Percentiles rank a stretch among this genome's conserved stretches.
Conservation (phyloP, 2,113 vertebrate species). For the Rattus norvegicus region DNA sequence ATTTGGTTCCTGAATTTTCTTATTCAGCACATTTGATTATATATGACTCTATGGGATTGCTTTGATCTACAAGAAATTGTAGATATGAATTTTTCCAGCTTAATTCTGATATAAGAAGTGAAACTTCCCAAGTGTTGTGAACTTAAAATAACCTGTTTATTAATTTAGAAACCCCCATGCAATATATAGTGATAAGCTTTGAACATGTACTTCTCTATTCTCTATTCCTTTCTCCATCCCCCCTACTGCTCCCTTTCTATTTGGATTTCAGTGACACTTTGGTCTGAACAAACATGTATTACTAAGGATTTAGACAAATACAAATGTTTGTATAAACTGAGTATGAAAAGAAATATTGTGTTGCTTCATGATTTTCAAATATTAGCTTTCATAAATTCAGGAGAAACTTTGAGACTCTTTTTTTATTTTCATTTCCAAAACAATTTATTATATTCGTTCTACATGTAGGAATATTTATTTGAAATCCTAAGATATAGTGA, state of each 20-base stretch:
- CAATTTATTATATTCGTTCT: conserved; percentile 31
- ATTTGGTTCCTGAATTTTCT: conserved; percentile 23
- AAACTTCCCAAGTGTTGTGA: conserved; percentile 13
- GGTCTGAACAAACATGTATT: neutral
- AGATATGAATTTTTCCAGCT: conserved; percentile 42
- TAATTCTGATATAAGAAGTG: conserved; percentile 21
- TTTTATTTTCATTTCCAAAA: conserved; percentile 37
- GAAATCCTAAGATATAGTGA: conserved; percentile 16
- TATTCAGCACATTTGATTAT: neutral
- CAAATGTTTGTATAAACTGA: conserved; percentile 31
- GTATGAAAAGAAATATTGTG: conserved; percentile 16
- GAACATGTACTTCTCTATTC: conserved; percentile 23
- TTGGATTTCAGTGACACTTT: neutral
- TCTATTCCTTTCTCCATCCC: neutral
- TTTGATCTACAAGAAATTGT: neutral
- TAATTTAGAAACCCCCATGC: conserved; percentile 11
- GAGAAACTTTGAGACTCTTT: conserved; percentile 30
- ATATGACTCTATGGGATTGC: neutral
- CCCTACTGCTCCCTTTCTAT: neutral
- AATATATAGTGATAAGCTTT: conserved; percentile 15
- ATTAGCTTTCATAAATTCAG: conserved; percentile 53
- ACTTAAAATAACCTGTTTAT: neutral
- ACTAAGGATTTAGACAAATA: neutral
- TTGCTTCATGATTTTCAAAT: conserved; percentile 16
- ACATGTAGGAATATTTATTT: neutral